Conservation (phyloP, 1,140 invertebrate species). For the Drosophila santomea region DNA sequence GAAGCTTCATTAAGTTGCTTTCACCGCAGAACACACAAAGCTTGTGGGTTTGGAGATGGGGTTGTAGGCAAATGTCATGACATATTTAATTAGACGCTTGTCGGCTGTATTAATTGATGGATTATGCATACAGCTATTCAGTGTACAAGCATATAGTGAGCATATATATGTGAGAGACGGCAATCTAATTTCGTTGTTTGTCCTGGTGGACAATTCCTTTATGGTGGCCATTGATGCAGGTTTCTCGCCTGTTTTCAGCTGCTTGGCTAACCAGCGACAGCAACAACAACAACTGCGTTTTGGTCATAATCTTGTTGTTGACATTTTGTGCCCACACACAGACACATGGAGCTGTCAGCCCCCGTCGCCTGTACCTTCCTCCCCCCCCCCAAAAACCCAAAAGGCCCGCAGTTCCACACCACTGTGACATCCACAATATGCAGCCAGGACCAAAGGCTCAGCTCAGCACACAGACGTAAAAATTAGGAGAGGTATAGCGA, state of each 20-base stretch:
- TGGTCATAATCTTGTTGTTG: conserved; percentile 72
- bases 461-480: conserved; percentile 17
- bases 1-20: conserved; percentile 48
- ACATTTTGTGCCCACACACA: conserved; percentile 68
- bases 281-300: conserved; percentile 47
- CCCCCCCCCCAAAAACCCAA: background rate
- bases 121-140: conserved; percentile 45
- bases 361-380: background rate
- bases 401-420: background rate
- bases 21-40: conserved; percentile 17
- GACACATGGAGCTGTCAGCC: conserved; percentile 54
- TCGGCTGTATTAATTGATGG: conserved; percentile 73
- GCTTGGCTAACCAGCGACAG: conserved; percentile 60
- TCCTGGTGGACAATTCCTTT: conserved; percentile 37
- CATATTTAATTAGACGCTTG: conserved; percentile 75
- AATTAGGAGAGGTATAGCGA: conserved; percentile 6
- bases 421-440: conserved; percentile 56
- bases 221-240: conserved; percentile 37
- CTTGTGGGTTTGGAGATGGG: too few relatives aligned
- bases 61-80: conserved; percentile 51
- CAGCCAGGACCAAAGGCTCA: conserved; percentile 27
- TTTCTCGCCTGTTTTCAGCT: conserved; percentile 60
- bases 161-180: background rate
- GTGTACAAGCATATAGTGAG: background rate
- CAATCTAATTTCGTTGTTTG: conserved; percentile 52